Conservation (phyloP, 1,140 invertebrate species). For the Kradibia gibbosae region DNA sequence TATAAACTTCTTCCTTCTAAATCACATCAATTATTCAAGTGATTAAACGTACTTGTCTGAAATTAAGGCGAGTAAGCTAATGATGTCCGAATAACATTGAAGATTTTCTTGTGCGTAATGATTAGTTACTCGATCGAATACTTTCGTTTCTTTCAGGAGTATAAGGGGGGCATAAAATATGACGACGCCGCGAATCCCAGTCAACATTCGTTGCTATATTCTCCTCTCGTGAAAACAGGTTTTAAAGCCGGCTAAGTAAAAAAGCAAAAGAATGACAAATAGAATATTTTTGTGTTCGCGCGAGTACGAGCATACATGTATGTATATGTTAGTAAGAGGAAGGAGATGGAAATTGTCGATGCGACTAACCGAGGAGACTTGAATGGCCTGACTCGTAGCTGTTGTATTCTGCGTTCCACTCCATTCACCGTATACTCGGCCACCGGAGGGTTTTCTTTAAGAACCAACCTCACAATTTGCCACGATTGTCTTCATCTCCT, state of each 20-base stretch:
- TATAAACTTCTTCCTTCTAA: too few relatives aligned
- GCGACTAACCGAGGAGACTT: conserved; percentile 18
- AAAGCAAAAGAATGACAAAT: neutral
- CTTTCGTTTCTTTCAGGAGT: conserved; percentile 38
- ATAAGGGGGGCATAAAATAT: conserved; percentile 30
- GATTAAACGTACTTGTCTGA: too few relatives aligned
- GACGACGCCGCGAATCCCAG: conserved; percentile 23
- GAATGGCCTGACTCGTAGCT: conserved; percentile 36
- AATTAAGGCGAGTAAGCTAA: too few relatives aligned
- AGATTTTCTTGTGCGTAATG: neutral
- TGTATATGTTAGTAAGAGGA: too few relatives aligned
- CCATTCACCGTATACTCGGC: conserved; percentile 43
- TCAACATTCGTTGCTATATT: neutral
- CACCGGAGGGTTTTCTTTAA: conserved; percentile 42
- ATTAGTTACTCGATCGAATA: conserved; percentile 22
- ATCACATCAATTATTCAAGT: too few relatives aligned
- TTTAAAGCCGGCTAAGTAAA: conserved; percentile 38
- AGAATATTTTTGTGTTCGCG: too few relatives aligned
- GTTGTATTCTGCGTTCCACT: conserved; percentile 43
- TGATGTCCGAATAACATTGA: neutral
- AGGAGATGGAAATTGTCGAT: conserved; percentile 4
- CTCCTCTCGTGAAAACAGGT: conserved; percentile 40
- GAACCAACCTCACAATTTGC: conserved; percentile 23
- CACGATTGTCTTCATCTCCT: neutral
- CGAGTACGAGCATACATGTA: too few relatives aligned